phyloP scores from a whole-genome alignment of 1,140 invertebrate species.

The Drosophila fuyamai region DNA sequence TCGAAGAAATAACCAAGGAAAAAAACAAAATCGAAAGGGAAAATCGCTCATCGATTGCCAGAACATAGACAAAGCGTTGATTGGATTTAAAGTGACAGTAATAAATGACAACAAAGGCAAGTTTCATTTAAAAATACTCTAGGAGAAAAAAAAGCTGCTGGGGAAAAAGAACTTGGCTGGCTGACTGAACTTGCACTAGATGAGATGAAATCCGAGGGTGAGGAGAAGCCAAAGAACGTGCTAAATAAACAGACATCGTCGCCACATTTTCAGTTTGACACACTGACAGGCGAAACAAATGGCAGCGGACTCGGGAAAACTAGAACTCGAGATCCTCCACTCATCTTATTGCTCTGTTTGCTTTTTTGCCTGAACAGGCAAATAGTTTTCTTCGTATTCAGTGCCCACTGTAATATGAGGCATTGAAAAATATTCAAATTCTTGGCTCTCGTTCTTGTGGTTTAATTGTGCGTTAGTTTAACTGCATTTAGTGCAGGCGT shows the following conservation, averaged over 20 bases:
- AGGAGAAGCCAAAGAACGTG: conserved; percentile 41
- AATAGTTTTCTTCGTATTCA: conserved; percentile 17
- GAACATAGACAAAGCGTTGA: conserved; percentile 47
- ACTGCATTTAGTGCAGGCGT: conserved; percentile 46
- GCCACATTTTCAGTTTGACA: conserved; percentile 50
- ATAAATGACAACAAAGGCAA: conserved; percentile 54
- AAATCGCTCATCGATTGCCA: conserved; percentile 33
- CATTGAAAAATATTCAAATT: conserved; percentile 46
- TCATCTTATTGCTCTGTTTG: background rate
- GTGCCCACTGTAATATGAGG: conserved; percentile 39
- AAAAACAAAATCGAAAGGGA: conserved; percentile 14
- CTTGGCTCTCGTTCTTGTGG: conserved; percentile 30
- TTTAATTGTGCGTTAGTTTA: conserved; percentile 42
- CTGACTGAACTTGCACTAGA: conserved; percentile 42
- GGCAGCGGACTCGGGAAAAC: conserved; percentile 11
- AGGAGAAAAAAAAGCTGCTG: conserved; percentile 14
- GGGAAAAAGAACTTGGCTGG: conserved; percentile 34
- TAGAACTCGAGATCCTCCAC: conserved; percentile 23
- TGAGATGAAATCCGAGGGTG: conserved; percentile 23
- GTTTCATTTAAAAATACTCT: conserved; percentile 40
- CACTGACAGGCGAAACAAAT: conserved; percentile 50
- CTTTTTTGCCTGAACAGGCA: conserved; percentile 23
- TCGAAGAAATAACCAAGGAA: background rate
- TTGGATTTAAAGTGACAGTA: conserved; percentile 55
- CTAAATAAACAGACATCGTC: conserved; percentile 54